These are phyloP conservation scores for Odontamblyopus lacepedii DNA, from an alignment of 2,797 vertebrate genomes.

Conservation along the genomic window DNA sequence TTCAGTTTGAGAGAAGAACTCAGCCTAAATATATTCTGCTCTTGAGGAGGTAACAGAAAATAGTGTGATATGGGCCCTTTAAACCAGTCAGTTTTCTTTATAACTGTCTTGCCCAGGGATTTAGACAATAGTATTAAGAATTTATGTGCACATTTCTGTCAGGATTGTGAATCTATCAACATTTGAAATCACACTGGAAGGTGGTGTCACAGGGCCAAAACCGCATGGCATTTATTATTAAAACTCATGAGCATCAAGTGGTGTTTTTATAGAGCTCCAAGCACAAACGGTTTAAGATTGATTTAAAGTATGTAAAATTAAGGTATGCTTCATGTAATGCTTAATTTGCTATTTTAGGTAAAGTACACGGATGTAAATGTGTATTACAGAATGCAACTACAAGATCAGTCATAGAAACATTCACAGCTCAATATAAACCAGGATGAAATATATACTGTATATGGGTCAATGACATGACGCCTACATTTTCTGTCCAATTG, in stretches of 20 bases:
- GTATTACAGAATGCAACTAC: not conserved
- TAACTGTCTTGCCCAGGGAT: not conserved
- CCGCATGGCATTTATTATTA: conserved; percentile 18
- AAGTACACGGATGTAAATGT: not conserved
- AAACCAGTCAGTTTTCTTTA: not conserved
- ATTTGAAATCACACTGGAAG: not conserved
- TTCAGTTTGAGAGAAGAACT: no score
- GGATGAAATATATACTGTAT: no score
- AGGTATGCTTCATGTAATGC: not conserved
- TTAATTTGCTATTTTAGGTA: not conserved
- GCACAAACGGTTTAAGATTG: not conserved
- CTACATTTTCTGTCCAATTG: no score
- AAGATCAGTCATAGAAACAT: not conserved
- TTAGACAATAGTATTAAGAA: conserved; percentile 6
- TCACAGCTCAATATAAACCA: not conserved
- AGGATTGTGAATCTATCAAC: conserved; percentile 8
- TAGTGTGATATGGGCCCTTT: no score
- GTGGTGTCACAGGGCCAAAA: not conserved
- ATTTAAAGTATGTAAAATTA: not conserved
- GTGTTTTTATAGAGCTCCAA: not conserved
- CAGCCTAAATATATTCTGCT: no score
- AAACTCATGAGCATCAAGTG: not conserved
- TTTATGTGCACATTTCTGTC: not conserved
- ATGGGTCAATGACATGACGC: no score
- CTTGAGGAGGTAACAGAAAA: no score